Evolutionary conservation across 2,113 vertebrate species (phyloP).

Genomic region (Seriola aureovittata): DNA sequence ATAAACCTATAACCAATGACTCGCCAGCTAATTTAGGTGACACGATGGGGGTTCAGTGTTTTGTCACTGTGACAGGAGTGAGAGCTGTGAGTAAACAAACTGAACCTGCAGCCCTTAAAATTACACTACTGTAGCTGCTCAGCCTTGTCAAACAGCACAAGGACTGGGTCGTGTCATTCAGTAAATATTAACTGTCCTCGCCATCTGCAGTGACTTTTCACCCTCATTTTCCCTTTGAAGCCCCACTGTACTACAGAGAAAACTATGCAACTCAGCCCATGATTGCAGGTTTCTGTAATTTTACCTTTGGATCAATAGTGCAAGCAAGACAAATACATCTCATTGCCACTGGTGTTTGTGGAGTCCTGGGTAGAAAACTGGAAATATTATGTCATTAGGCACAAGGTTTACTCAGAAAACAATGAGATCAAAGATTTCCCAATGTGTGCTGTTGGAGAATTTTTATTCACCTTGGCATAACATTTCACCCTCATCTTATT

Average conservation of each 20-base stretch:
- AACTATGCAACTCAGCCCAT: background rate
- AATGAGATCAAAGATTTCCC: background rate
- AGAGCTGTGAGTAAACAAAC: constrained; percentile 44
- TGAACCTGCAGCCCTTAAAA: constrained; percentile 38
- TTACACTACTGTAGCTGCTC: constrained; percentile 38
- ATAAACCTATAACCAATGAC: constrained; percentile 29
- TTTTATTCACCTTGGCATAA: constrained; percentile 25
- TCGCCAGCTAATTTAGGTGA: constrained; percentile 46
- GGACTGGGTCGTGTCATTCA: constrained; percentile 36
- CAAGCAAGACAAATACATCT: constrained; percentile 8
- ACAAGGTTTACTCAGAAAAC: background rate
- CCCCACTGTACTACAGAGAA: background rate
- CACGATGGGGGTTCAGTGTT: constrained; percentile 19
- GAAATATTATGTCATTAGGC: background rate
- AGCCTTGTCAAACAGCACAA: constrained; percentile 35
- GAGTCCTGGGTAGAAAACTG: background rate
- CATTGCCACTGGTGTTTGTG: background rate
- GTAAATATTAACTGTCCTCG: constrained; percentile 48
- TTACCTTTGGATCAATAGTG: constrained; percentile 27
- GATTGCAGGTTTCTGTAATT: background rate
- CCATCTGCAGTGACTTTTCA: constrained; percentile 21
- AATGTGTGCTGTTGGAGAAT: background rate
- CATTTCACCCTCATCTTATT: constrained; percentile 25
- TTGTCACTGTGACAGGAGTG: constrained; percentile 52
- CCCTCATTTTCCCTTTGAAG: constrained; percentile 11